These are phyloP conservation scores for Tympanoctomys barrerae DNA, from an alignment of 2,797 vertebrate genomes.

Conservation along the genomic window DNA sequence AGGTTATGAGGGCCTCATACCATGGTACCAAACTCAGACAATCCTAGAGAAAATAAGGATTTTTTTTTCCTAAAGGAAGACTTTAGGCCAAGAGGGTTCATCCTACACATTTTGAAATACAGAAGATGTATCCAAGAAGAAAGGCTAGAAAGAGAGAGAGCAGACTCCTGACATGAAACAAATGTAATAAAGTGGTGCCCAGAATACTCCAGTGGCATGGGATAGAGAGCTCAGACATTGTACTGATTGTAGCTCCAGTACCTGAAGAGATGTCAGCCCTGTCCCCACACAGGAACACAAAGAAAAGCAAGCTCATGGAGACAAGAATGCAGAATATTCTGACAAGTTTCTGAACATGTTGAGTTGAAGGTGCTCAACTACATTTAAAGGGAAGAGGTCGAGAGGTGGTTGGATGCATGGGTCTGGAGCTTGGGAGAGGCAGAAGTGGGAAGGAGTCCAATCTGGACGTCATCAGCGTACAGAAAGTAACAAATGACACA, in stretches of 20 bases:
- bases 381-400: background rate
- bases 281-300: background rate
- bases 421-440: background rate
- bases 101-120: constrained; percentile 16
- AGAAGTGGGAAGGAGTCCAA: background rate
- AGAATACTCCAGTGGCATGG: background rate
- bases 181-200: background rate
- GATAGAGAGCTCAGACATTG: background rate
- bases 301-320: background rate
- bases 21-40: background rate
- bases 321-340: background rate
- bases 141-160: background rate
- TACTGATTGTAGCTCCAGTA: too few species aligned
- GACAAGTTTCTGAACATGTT: background rate
- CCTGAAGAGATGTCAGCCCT: too few species aligned
- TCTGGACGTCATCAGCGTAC: background rate
- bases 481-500: background rate
- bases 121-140: background rate
- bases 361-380: background rate
- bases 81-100: background rate
- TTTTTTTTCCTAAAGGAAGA: background rate
- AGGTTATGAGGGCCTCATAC: background rate
- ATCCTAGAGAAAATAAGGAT: background rate
- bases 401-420: too few species aligned
- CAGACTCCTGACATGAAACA: background rate